Percentiles rank a stretch among this genome's conserved stretches.
Conservation (phyloP, 2,888 invertebrate genomes). For the Oasisia sp. region DNA sequence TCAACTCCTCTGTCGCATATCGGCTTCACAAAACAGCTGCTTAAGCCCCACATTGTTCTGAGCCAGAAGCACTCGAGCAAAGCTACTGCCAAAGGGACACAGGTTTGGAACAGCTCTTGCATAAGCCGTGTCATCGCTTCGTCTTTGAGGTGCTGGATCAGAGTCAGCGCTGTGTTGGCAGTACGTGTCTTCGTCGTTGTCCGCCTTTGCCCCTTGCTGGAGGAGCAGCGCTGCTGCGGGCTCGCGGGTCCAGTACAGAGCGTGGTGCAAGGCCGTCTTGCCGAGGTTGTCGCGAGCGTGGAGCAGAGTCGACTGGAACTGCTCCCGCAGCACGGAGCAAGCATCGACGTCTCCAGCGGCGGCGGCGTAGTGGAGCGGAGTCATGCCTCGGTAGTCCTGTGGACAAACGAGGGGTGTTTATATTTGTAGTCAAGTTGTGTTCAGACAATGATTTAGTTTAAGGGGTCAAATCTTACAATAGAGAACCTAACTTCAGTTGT, state of each 20-base stretch:
- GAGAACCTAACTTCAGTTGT: no score
- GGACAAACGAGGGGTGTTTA: neutral
- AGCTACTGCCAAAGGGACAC: neutral
- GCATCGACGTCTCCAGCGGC: neutral
- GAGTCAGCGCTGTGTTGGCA: neutral
- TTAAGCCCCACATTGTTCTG: neutral
- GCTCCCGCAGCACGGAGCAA: neutral
- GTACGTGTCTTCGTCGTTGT: neutral
- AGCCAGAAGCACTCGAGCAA: neutral
- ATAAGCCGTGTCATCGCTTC: neutral
- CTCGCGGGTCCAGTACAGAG: neutral
- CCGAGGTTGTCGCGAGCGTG: neutral
- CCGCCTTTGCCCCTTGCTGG: neutral
- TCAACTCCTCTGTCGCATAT: neutral
- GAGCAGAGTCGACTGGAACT: neutral
- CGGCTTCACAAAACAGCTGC: neutral
- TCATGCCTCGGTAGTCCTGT: neutral
- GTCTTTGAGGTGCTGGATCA: neutral
- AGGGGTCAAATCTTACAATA: no score
- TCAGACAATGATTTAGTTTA: no score
- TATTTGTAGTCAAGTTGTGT: no score
- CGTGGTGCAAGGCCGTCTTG: constrained; percentile 12
- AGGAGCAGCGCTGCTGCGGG: neutral
- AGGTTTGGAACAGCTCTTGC: neutral
- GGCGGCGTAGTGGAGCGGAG: neutral